Evolutionary conservation across 2,113 vertebrate species (phyloP), one percentile per base, ranked within the genome.

Genomic region (Acrocephalus kingi): DNA sequence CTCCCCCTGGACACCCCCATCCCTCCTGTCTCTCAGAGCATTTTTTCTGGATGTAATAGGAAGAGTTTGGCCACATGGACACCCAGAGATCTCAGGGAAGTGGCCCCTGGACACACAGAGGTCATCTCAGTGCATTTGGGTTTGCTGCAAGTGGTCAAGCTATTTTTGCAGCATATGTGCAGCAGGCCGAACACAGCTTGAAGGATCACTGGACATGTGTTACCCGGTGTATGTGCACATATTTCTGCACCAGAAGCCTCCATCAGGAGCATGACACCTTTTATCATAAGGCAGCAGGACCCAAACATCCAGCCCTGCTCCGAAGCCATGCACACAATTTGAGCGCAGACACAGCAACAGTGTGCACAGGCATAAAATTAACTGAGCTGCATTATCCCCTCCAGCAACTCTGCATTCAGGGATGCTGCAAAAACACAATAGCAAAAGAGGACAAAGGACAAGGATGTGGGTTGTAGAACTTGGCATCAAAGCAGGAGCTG

Each of bases 151-250:
- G 56, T 33, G 91, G 83, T 96, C 91, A 89, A 89, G 84, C 61
- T 90, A 56, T 91, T 93, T 78, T 52, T 87, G 86, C 84, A 94
- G 80, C 96, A 94, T 81, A 94, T 91, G 96, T 87, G 86, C 93
- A 74, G 89, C 93, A 92, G 90, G 73, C 45, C 86, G 1, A 45
- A 84, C 94, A 87, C 96, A 97, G 94, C 95, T 94, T 94, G 95
- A 96, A 27, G 82, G 89, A 81, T 74, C 79, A 63, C 86, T 3
- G 52, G 55, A 93, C 94, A 94, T 11, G 74, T 91, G 83, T 96
- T 90, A 51, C 15, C 4, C 1, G 0, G 86, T 31, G 80, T 13
- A 48, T 4, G 31, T 1, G 18, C 83, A 62, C 48, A 31, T 35
- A 84, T 76, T 90, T 63, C 83, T 63, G 68, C 58, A 74, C 15